phyloP scores from a whole-genome alignment of 2,888 invertebrate species.

The Cosmopolites sordidus region DNA sequence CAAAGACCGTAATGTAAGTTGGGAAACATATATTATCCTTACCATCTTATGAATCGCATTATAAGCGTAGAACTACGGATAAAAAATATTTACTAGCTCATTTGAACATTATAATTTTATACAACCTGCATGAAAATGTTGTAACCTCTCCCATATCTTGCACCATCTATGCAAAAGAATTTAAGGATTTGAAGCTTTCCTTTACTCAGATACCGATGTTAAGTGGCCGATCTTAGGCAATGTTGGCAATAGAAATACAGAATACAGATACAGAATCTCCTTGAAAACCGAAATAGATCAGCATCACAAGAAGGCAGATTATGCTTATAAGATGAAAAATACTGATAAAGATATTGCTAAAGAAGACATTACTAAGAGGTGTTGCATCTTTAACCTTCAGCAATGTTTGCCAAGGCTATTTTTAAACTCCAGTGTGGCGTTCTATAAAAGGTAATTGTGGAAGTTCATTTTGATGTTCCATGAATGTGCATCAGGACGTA shows the following conservation, averaged over 20 bases:
- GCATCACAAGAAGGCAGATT: neutral
- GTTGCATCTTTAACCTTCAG: conserved; percentile 15
- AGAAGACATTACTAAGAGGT: conserved; percentile 3
- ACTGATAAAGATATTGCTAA: neutral
- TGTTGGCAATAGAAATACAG: conserved; percentile 2
- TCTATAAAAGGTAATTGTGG: conserved; percentile 21
- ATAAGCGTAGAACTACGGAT: conserved; percentile 13
- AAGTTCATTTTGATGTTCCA: no score
- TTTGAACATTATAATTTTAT: conserved; percentile 13
- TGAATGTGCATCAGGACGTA: conserved; percentile 3
- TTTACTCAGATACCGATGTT: conserved; percentile 17
- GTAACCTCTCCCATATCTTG: conserved; percentile 13
- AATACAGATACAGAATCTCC: neutral
- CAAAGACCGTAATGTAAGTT: neutral
- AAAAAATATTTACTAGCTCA: conserved; percentile 9
- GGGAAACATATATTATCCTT: conserved; percentile 19
- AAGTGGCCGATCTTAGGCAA: conserved; percentile 19
- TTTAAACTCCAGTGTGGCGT: neutral
- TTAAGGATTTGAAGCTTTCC: conserved; percentile 20
- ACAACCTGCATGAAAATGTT: conserved; percentile 17
- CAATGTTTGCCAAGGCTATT: conserved; percentile 11
- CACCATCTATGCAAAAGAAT: conserved; percentile 17
- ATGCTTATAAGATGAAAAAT: neutral
- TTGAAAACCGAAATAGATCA: neutral
- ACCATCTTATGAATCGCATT: conserved; percentile 20